Percentiles rank a stretch among this genome's conserved stretches.
Evolutionary conservation across 2,888 invertebrate genomes (phyloP).

Genomic region (Synanthedon tipuliformis): DNA sequence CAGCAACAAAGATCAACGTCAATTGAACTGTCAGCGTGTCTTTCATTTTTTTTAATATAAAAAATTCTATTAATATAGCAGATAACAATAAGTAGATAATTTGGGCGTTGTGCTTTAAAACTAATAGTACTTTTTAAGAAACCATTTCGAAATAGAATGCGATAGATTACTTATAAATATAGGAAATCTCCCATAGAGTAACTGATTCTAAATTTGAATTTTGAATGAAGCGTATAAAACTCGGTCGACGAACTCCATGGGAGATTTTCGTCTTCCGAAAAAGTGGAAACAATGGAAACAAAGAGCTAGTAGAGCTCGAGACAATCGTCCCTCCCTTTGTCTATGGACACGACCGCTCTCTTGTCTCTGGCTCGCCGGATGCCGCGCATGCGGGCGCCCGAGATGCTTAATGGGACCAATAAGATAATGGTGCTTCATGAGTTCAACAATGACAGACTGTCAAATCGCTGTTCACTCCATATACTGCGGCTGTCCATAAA

Average conservation of each 20-base stretch:
- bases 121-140: too few species aligned
- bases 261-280: slow-evolving; percentile 16
- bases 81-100: too few species aligned
- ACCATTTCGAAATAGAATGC: too few species aligned
- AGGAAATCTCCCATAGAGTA: too few species aligned
- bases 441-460: slow-evolving; percentile 43
- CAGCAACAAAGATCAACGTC: too few species aligned
- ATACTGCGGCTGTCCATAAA: slow-evolving; percentile 7
- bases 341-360: slow-evolving; percentile 45
- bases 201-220: too few species aligned
- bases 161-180: too few species aligned
- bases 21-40: too few species aligned
- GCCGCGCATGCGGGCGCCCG: slow-evolving; percentile 51
- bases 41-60: too few species aligned
- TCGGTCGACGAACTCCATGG: slow-evolving; percentile 13
- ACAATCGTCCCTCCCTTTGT: slow-evolving; percentile 41
- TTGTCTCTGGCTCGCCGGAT: slow-evolving; percentile 40
- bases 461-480: slow-evolving; percentile 22
- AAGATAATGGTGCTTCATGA: slow-evolving; percentile 50
- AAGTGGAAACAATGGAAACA: slow-evolving; percentile 29
- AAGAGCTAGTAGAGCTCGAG: slow-evolving; percentile 19
- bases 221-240: neutral
- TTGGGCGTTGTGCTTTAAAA: too few species aligned
- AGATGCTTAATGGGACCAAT: slow-evolving; percentile 48
- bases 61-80: too few species aligned